A percentile compares a stretch with the other conserved stretches of the same genome.
Evolutionary conservation across 2,888 invertebrate genomes (phyloP).

Genomic region (Linnaemya tessellans): DNA sequence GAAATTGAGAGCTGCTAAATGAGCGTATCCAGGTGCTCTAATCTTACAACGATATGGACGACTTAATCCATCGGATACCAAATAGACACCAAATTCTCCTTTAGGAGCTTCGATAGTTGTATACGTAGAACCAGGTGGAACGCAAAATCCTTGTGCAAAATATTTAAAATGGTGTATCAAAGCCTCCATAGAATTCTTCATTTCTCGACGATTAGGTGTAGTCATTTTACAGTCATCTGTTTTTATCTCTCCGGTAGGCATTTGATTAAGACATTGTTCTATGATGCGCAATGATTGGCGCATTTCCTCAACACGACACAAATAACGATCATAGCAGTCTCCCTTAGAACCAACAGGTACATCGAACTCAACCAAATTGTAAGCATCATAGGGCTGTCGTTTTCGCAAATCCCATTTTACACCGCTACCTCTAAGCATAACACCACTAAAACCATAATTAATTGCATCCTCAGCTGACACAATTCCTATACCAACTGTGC

Average conservation of each 20-base stretch:
- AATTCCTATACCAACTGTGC: slow-evolving; percentile 89
- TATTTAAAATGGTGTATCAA: slow-evolving; percentile 95
- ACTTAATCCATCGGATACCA: slow-evolving; percentile 92
- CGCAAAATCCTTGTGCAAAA: slow-evolving; percentile 91
- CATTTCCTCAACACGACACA: slow-evolving; percentile 88
- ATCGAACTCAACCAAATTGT: slow-evolving; percentile 92
- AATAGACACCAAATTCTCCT: slow-evolving; percentile 93
- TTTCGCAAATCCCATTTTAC: slow-evolving; percentile 95
- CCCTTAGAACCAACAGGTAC: slow-evolving; percentile 91
- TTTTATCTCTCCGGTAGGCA: slow-evolving; percentile 91
- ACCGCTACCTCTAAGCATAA: slow-evolving; percentile 91
- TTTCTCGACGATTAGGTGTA: slow-evolving; percentile 89
- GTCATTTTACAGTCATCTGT: slow-evolving; percentile 91
- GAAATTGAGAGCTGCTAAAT: slow-evolving; percentile 87
- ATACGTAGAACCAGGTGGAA: slow-evolving; percentile 93
- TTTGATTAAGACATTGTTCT: slow-evolving; percentile 91
- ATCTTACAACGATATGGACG: slow-evolving; percentile 88
- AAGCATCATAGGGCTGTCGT: slow-evolving; percentile 92
- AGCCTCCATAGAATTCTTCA: slow-evolving; percentile 95
- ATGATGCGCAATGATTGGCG: slow-evolving; percentile 91
- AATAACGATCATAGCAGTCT: slow-evolving; percentile 92
- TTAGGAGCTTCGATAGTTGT: slow-evolving; percentile 92
- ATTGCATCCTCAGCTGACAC: slow-evolving; percentile 90
- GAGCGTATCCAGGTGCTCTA: slow-evolving; percentile 85
- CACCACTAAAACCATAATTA: slow-evolving; percentile 88